A percentile compares a stretch with the other conserved stretches of the same genome.
These are phyloP conservation scores for Psephotus haematonotus DNA, from an alignment of 2,113 vertebrate species.

Conservation along the genomic window DNA sequence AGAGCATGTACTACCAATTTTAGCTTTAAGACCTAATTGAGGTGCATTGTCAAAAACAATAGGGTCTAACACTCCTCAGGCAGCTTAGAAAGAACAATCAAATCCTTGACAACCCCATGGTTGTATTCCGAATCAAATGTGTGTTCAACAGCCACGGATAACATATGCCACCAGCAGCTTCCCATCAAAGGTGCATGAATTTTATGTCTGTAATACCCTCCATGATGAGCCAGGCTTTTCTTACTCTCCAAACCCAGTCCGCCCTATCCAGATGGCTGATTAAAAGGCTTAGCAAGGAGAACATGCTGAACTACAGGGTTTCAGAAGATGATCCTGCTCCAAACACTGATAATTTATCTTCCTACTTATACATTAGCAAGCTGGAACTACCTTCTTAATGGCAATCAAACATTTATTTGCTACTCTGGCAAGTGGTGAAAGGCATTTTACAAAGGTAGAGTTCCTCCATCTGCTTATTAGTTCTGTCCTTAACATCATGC, in stretches of 20 bases:
- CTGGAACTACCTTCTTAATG: not conserved
- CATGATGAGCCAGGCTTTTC: not conserved
- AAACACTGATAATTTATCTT: not conserved
- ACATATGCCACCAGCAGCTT: not conserved
- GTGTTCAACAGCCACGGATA: not conserved
- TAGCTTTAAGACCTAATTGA: slow-evolving; percentile 64
- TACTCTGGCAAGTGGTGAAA: not conserved
- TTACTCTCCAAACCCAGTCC: not conserved
- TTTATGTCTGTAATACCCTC: not conserved
- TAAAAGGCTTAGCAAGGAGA: not conserved
- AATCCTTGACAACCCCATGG: not conserved
- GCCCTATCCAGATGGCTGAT: not conserved
- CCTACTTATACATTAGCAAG: not conserved
- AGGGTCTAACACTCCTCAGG: slow-evolving; percentile 36
- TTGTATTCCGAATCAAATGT: slow-evolving; percentile 13
- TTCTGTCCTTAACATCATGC: not conserved
- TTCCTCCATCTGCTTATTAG: not conserved
- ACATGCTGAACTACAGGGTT: not conserved
- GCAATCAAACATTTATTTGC: not conserved
- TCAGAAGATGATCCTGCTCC: not conserved
- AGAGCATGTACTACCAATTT: slow-evolving; percentile 11
- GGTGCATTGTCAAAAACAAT: slow-evolving; percentile 52
- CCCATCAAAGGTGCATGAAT: not conserved
- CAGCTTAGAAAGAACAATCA: not conserved
- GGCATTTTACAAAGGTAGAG: not conserved